phyloP scores from a whole-genome alignment of 2,797 vertebrate genomes.

The Craterocephalus amniculus region DNA sequence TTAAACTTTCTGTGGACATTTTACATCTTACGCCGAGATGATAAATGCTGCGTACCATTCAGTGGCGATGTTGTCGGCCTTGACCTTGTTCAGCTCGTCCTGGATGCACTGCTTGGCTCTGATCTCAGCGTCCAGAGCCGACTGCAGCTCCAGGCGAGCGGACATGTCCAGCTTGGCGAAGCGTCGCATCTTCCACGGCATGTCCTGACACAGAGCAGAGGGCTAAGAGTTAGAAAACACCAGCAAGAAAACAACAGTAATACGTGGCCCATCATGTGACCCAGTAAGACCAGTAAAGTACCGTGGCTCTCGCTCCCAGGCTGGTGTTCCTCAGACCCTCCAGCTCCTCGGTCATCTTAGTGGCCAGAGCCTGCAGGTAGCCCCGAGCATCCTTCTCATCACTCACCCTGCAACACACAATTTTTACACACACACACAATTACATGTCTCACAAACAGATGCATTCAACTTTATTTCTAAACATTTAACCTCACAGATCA shows the following conservation, averaged over 20 bases:
- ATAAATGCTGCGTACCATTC: slow-evolving; percentile 88
- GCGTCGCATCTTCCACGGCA: slow-evolving; percentile 99
- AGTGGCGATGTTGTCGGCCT: slow-evolving; percentile 92
- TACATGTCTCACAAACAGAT: background rate
- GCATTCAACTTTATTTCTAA: background rate
- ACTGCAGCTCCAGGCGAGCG: slow-evolving; percentile 95
- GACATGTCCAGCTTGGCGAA: slow-evolving; percentile 99
- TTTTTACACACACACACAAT: slow-evolving; percentile 5
- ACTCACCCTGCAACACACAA: slow-evolving; percentile 89
- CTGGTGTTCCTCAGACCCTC: slow-evolving; percentile 95
- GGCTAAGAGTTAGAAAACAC: too few relatives aligned
- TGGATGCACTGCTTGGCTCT: slow-evolving; percentile 96
- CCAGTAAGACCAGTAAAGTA: slow-evolving; percentile 55
- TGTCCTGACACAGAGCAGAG: slow-evolving; percentile 84
- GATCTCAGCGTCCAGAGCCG: slow-evolving; percentile 96
- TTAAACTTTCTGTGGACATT: background rate
- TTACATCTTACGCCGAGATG: background rate
- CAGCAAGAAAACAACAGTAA: too few relatives aligned
- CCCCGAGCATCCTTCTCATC: slow-evolving; percentile 98
- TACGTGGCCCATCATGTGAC: background rate
- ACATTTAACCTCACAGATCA: background rate
- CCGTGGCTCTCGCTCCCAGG: slow-evolving; percentile 93
- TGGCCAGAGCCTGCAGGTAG: slow-evolving; percentile 97
- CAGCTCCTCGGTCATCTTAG: slow-evolving; percentile 98
- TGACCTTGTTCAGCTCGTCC: slow-evolving; percentile 96